Evolutionary conservation across 2,888 invertebrate species (phyloP), one percentile per base, ranked within the genome.

Genomic region (Teleogryllus oceanicus): DNA sequence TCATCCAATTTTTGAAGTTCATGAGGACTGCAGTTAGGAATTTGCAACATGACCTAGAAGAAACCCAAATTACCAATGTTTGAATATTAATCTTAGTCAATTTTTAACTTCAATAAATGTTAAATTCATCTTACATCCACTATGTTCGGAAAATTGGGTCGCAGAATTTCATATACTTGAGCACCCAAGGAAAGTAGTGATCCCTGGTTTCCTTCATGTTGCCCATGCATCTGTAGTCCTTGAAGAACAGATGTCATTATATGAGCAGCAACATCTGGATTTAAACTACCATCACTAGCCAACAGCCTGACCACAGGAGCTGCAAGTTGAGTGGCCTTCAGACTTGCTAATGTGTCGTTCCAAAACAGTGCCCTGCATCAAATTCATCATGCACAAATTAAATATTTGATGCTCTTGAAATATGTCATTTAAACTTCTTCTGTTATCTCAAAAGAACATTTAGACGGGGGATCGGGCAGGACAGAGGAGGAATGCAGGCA

Each of bases 171-270:
- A 87, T 97, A 97, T 78, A 95, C 92, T 88, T 94, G 94, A 2
- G 96, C 92, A 8, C 95, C 96, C 49, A 96, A 89, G 10, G 93
- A 92, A 10, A 96, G 20, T 76, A 96, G 87, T 1, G 92, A 91
- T 18, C 95, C 94, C 86, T 94, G 95, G 88, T 95, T 95, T 16
- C 94, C 92, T 84, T 97, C 97, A 86, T 97, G 96, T 85, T 96
- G 95, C 0, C 97, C 97, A 85, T 97, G 96, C 82, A 93, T 88
- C 83, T 95, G 93, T 82, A 97, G 89, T 78, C 95, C 96, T 83
- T 92, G 92, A 81, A 96, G 88, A 83, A 95, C 92, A 2, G 94
- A 92, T 0, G 92, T 91, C 87, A 96, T 92, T 77, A 95, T 92
- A 84, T 94, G 92, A 0, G 90, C 89, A 1, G 93, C 93, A 87